Evolutionary conservation across 2,797 vertebrate species (phyloP).

Genomic region (Enteromius radiatus): DNA sequence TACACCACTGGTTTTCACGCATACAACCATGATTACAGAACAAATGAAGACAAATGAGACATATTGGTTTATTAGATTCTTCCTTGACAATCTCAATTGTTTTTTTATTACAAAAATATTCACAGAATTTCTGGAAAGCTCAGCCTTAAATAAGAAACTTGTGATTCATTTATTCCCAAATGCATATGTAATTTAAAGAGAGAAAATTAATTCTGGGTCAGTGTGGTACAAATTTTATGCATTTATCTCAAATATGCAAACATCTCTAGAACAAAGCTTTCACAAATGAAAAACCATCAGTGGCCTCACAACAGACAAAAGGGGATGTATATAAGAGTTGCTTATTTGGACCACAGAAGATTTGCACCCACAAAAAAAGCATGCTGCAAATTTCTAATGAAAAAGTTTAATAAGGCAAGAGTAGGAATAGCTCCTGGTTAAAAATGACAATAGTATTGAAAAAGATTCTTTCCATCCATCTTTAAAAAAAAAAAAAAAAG

Average conservation of each 20-base stretch:
- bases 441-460: constrained; percentile 26
- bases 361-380: constrained; percentile 14
- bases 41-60: constrained; percentile 12
- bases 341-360: constrained; percentile 7
- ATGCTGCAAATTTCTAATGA: constrained; percentile 13
- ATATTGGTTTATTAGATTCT: constrained; percentile 21
- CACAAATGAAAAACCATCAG: neutral
- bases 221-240: neutral
- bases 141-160: constrained; percentile 24
- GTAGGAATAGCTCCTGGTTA: constrained; percentile 6
- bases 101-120: constrained; percentile 55
- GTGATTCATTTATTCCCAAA: constrained; percentile 5
- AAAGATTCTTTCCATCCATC: neutral
- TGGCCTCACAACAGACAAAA: neutral
- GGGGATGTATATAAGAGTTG: neutral
- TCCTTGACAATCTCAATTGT: constrained; percentile 14
- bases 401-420: constrained; percentile 33
- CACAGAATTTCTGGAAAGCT: constrained; percentile 13
- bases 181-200: constrained; percentile 1
- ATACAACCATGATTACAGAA: neutral
- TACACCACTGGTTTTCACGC: neutral
- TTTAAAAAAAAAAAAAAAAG: neutral
- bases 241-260: neutral
- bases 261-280: neutral
- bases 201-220: neutral